Base-by-base conservation (phyloP, 2,113 vertebrate genomes). In the Protomyctophum bolini region DNA sequence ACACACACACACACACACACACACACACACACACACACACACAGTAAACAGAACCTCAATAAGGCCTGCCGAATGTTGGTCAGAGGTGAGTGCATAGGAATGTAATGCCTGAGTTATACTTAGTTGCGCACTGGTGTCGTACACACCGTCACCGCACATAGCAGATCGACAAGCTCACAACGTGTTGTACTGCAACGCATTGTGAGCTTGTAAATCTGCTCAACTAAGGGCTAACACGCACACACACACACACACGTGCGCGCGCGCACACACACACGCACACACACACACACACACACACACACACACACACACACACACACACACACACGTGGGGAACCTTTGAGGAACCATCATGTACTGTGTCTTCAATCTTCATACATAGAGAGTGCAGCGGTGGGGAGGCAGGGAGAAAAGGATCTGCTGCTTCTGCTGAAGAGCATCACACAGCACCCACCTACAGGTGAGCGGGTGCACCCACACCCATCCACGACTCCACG, bases 341-440 rank as follows among this genome's bases (percentile, higher is more conserved):
- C 63, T 73, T 68, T 51, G 70, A 66, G 59, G 21, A 58, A 50
- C 33, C 45, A 21, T 65, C 28, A 63, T 21, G 21, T 21, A 21
- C 1, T 21, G 21, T 21, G 21, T 21, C 21, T 21, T 86, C 46
- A 77, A n/a, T 85, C 57, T 77, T 67, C 41, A 29, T 71, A 10
- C 21, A 75, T 68, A 94, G 93, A 93, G 76, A 83, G 75, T 15
- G 89, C 86, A 60, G 87, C 91, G 0, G 87, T 90, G 66, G 91
- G 92, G 33, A 83, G 87, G 84, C 87, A 89, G 28, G 91, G 91
- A 15, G 91, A 92, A 74, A 92, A 85, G 70, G 92, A 94, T 66
- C 81, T 94, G 66, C 80, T 94, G 73, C 85, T 93, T 7, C 81
- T 93, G 55, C 84, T 94, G 14, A 91, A 84, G 76, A 92, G 92